Percentiles rank a stretch among this genome's conserved stretches.
Evolutionary conservation across 2,888 invertebrate species (phyloP).

Genomic region (Drosophila robusta): DNA sequence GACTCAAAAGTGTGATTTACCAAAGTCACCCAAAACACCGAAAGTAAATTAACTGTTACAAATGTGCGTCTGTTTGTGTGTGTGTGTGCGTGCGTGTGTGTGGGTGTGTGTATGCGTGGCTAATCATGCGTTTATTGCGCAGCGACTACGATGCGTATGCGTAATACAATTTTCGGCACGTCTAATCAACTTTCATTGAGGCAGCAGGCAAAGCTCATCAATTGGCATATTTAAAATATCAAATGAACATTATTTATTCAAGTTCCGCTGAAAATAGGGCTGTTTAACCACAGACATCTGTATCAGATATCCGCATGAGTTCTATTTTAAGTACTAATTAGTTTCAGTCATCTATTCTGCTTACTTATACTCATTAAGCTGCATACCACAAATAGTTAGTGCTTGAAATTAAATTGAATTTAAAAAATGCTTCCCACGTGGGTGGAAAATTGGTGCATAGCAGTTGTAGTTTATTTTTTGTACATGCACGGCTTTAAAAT

Average conservation of each 20-base stretch:
- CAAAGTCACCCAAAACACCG: slow-evolving; percentile 66
- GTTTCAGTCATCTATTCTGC: not conserved
- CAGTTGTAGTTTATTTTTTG: not conserved
- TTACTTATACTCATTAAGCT: no score
- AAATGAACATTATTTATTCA: slow-evolving; percentile 11
- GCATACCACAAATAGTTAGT: no score
- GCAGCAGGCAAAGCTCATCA: slow-evolving; percentile 14
- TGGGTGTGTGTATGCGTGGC: slow-evolving; percentile 24
- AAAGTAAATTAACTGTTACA: slow-evolving; percentile 76
- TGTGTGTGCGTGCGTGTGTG: slow-evolving; percentile 21
- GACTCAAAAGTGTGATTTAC: slow-evolving; percentile 60
- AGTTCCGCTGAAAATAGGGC: not conserved
- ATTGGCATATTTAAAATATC: slow-evolving; percentile 13
- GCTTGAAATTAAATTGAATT: no score
- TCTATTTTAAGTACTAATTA: not conserved
- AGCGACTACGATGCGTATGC: slow-evolving; percentile 38
- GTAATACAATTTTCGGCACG: slow-evolving; percentile 26
- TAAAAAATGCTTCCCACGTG: not conserved
- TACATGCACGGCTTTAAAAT: not conserved
- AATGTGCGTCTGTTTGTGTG: slow-evolving; percentile 36
- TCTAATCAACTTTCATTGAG: slow-evolving; percentile 41
- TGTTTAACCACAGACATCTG: not conserved
- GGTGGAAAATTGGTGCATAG: not conserved
- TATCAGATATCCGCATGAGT: not conserved
- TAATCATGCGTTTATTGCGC: slow-evolving; percentile 48